These are phyloP conservation scores for Gryllus bimaculatus DNA, from an alignment of 1,140 invertebrate species.

Conservation along the genomic window DNA sequence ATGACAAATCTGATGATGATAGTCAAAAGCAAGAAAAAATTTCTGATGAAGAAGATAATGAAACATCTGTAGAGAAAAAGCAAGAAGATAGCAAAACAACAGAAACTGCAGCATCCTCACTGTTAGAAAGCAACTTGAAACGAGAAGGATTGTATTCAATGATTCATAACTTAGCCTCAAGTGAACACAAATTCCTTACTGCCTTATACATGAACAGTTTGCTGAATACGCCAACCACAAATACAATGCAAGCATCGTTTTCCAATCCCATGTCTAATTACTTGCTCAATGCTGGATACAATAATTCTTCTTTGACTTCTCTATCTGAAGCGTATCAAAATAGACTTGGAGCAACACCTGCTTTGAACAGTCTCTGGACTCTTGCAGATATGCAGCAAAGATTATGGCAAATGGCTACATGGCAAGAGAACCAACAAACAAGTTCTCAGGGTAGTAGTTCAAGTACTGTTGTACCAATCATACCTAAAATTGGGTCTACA, in stretches of 20 bases:
- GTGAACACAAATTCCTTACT: conserved; percentile 47
- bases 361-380: conserved; percentile 33
- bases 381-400: conserved; percentile 39
- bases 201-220: conserved; percentile 51
- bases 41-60: not conserved
- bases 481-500: not conserved
- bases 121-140: not conserved
- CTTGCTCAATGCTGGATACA: not conserved
- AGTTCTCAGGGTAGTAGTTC: conserved; percentile 33
- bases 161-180: conserved; percentile 34
- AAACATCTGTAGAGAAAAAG: not conserved
- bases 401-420: conserved; percentile 34
- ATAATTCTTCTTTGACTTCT: not conserved
- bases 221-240: conserved; percentile 24
- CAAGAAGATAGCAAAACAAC: not conserved
- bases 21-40: not conserved
- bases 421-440: conserved; percentile 20
- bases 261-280: not conserved
- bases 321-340: conserved; percentile 8
- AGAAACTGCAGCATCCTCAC: not conserved
- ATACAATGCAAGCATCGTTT: not conserved
- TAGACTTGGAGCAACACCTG: conserved; percentile 27
- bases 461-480: conserved; percentile 8
- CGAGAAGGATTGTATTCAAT: conserved; percentile 29
- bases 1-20: not conserved